Evolutionary conservation across 37 sponge, comb jelly and placozoan species (phyloP).

Genomic region (Halichondria panicea): DNA sequence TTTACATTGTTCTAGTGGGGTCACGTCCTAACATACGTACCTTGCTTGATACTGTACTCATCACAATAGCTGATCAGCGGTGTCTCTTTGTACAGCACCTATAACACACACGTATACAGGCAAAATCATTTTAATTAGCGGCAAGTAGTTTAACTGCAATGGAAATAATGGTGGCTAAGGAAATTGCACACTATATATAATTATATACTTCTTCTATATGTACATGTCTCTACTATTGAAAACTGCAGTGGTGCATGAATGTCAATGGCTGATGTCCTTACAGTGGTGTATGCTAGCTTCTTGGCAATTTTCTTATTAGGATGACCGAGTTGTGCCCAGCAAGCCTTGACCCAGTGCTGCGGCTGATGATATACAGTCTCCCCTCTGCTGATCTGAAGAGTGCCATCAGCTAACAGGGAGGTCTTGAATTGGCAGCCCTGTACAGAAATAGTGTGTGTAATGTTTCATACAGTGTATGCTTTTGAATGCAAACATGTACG

Average conservation of each 20-base stretch:
- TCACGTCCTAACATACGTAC: constrained; percentile 19
- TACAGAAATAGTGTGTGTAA: not conserved
- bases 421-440: constrained; percentile 71
- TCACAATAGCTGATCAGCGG: constrained; percentile 54
- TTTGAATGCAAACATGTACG: not conserved
- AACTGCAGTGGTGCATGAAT: not conserved
- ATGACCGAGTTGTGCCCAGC: constrained; percentile 76
- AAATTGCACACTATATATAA: too few relatives aligned
- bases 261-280: too few relatives aligned
- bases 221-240: not conserved
- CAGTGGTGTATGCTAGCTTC: constrained; percentile 51
- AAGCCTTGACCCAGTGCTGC: constrained; percentile 58
- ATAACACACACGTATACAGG: not conserved
- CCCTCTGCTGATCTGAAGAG: not conserved
- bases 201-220: not conserved
- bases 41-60: constrained; percentile 55
- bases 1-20: not conserved
- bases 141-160: too few relatives aligned
- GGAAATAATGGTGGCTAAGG: too few relatives aligned
- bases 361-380: not conserved
- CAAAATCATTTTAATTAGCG: too few relatives aligned
- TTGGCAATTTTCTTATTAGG: constrained; percentile 21
- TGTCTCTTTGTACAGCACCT: constrained; percentile 46
- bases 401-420: constrained; percentile 52
- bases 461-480: too few relatives aligned